phyloP scores from a whole-genome alignment of 2,113 vertebrate species.

The Psilopogon haemacephalus region DNA sequence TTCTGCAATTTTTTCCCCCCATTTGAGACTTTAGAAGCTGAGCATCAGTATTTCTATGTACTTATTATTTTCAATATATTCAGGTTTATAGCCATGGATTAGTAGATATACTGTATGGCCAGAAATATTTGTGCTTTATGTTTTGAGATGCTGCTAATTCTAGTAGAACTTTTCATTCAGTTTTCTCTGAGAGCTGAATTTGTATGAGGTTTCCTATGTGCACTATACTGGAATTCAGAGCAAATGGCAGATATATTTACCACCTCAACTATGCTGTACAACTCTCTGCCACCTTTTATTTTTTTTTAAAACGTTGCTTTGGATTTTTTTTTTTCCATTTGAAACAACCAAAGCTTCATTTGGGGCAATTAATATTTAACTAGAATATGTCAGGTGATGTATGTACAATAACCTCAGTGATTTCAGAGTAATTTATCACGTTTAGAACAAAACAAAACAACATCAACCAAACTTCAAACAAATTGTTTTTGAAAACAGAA shows the following conservation, averaged over 20 bases:
- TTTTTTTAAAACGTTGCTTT: background rate
- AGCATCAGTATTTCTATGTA: background rate
- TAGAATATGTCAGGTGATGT: background rate
- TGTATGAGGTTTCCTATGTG: background rate
- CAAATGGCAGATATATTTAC: background rate
- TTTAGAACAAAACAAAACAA: background rate
- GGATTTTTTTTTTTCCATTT: background rate
- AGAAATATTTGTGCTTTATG: background rate
- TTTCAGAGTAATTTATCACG: background rate
- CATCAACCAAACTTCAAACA: background rate
- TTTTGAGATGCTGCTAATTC: background rate
- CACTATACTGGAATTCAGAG: background rate
- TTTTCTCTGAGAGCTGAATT: background rate
- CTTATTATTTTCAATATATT: constrained; percentile 8
- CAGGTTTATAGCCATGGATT: background rate
- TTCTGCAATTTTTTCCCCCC: background rate
- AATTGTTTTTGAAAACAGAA: background rate
- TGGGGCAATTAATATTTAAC: background rate
- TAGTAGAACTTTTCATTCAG: background rate
- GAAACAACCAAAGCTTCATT: background rate
- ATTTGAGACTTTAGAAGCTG: background rate
- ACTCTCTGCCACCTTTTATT: background rate
- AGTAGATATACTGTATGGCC: background rate
- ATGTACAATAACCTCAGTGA: background rate
- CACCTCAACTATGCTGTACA: background rate